Evolutionary conservation across 2,797 vertebrate species (phyloP).

Genomic region (Gastrophryne carolinensis): DNA sequence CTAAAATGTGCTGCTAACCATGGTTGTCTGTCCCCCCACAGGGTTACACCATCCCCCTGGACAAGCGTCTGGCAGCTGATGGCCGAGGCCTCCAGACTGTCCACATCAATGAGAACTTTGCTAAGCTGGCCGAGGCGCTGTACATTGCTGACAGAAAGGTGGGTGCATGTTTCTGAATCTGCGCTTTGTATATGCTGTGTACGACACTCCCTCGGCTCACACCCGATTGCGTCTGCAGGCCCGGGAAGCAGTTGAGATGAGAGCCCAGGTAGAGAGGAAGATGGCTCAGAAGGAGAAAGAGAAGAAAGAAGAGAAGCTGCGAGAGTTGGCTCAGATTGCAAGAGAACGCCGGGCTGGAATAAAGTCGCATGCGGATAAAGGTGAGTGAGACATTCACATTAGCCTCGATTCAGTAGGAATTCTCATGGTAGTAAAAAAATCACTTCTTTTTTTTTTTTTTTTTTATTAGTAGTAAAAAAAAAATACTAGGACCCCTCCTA

Average conservation of each 20-base stretch:
- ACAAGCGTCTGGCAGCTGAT: constrained; percentile 94
- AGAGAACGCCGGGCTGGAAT: constrained; percentile 95
- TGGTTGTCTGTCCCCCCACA: constrained; percentile 51
- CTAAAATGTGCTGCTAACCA: background rate
- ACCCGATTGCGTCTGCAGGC: constrained; percentile 68
- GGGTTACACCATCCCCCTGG: constrained; percentile 97
- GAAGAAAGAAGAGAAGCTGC: constrained; percentile 94
- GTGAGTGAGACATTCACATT: too few relatives aligned
- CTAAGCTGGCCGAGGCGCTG: constrained; percentile 93
- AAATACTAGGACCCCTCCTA: too few relatives aligned
- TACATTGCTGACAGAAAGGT: constrained; percentile 99
- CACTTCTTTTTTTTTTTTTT: too few relatives aligned
- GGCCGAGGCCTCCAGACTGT: constrained; percentile 93
- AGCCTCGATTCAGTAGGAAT: too few relatives aligned
- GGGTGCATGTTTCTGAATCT: too few relatives aligned
- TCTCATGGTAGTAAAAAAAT: too few relatives aligned
- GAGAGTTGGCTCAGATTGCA: constrained; percentile 94
- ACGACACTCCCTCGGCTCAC: background rate
- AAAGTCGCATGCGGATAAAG: constrained; percentile 95
- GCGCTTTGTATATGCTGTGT: background rate
- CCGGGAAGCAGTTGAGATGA: constrained; percentile 97
- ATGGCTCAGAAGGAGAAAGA: constrained; percentile 99
- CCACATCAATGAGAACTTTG: constrained; percentile 98
- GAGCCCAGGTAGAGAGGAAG: constrained; percentile 98
- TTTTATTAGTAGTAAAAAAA: too few relatives aligned